A percentile compares a stretch with the other conserved stretches of the same genome.
Evolutionary conservation across 2,113 vertebrate species (phyloP).

Genomic region (Chaenogobius annularis): DNA sequence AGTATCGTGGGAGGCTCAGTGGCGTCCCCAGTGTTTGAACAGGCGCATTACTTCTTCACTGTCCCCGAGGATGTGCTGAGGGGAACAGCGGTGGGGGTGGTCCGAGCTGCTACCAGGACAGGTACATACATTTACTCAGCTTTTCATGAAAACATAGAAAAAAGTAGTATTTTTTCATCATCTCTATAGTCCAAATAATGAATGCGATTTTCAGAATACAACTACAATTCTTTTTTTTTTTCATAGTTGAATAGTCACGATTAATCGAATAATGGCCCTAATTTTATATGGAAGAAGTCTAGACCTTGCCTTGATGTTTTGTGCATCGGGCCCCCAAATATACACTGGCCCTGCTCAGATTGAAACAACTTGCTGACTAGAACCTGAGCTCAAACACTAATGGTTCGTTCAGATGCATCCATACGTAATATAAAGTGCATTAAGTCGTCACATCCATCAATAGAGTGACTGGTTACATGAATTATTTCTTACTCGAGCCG

Average conservation of each 20-base stretch:
- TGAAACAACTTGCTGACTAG: conserved; percentile 18
- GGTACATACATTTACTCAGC: conserved; percentile 50
- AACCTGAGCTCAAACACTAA: conserved; percentile 30
- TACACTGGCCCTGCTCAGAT: not conserved
- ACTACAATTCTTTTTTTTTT: too few relatives aligned
- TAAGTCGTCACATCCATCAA: conserved; percentile 59
- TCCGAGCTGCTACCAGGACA: conserved; percentile 80
- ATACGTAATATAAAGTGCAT: conserved; percentile 46
- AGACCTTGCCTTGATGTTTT: not conserved
- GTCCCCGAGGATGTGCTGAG: conserved; percentile 86
- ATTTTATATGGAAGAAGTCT: not conserved
- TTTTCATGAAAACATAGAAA: too few relatives aligned
- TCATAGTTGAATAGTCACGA: too few relatives aligned
- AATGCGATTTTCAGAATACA: too few relatives aligned
- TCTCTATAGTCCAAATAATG: not conserved
- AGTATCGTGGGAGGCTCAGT: conserved; percentile 89
- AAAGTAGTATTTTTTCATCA: too few relatives aligned
- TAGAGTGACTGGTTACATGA: conserved; percentile 8
- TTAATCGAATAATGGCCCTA: too few relatives aligned
- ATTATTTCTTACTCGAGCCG: conserved; percentile 34
- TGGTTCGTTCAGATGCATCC: conserved; percentile 30
- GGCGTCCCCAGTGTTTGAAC: conserved; percentile 88
- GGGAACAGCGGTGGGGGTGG: conserved; percentile 83
- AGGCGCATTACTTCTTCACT: conserved; percentile 90
- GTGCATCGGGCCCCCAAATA: not conserved